Percentiles rank a stretch among this genome's conserved stretches.
Evolutionary conservation across 2,888 invertebrate species (phyloP).

Genomic region (Capitulum mitella): DNA sequence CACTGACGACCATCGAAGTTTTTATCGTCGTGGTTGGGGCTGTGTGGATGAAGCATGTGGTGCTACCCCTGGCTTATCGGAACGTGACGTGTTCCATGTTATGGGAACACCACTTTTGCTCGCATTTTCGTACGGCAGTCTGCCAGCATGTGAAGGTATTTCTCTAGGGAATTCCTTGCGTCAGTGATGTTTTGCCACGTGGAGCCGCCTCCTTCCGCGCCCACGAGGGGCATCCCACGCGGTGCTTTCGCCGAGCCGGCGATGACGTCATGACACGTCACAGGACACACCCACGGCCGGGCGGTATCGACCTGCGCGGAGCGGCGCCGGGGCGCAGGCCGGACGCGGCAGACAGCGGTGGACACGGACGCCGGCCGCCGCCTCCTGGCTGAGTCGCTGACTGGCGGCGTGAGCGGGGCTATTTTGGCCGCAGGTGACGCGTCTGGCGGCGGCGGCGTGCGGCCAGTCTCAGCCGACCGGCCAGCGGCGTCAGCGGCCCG

Average conservation of each 20-base stretch:
- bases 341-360: neutral
- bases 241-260: neutral
- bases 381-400: neutral
- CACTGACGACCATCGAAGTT: too few relatives aligned
- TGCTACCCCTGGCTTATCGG: too few relatives aligned
- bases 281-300: neutral
- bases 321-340: neutral
- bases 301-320: conserved; percentile 6
- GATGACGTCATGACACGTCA: neutral
- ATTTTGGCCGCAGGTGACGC: neutral
- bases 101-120: too few relatives aligned
- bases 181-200: too few relatives aligned
- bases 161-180: too few relatives aligned
- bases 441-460: neutral
- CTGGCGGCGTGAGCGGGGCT: neutral
- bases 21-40: too few relatives aligned
- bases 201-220: too few relatives aligned
- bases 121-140: too few relatives aligned
- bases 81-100: too few relatives aligned
- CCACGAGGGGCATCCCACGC: neutral
- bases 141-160: too few relatives aligned
- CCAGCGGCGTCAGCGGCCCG: neutral
- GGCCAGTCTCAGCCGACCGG: neutral
- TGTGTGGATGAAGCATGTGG: too few relatives aligned
- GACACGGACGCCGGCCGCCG: neutral